Evolutionary conservation across 2,113 vertebrate species (phyloP).

Genomic region (Syngnathus floridae): DNA sequence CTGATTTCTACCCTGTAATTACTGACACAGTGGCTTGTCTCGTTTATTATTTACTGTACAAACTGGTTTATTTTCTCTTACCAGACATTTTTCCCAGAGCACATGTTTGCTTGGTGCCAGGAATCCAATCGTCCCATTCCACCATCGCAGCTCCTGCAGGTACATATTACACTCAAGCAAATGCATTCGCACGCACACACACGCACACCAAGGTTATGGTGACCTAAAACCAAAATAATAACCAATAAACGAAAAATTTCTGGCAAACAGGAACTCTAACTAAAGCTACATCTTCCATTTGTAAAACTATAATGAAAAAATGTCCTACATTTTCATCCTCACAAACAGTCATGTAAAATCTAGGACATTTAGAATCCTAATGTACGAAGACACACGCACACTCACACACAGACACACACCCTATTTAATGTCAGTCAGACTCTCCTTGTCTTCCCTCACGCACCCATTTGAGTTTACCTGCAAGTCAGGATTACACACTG

Average conservation of each 20-base stretch:
- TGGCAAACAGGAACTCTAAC: too few species aligned
- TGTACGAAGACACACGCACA: background rate
- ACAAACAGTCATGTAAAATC: too few species aligned
- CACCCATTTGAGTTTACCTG: conserved; percentile 32
- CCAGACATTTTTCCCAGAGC: conserved; percentile 96
- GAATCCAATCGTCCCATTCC: conserved; percentile 84
- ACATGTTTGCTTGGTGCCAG: conserved; percentile 96
- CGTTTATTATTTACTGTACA: conserved; percentile 9
- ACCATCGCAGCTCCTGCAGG: conserved; percentile 91
- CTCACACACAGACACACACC: conserved; percentile 5
- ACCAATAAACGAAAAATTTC: too few species aligned
- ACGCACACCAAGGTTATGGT: too few species aligned
- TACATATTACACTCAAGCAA: conserved; percentile 49
- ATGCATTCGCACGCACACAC: conserved; percentile 1
- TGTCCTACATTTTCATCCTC: too few species aligned
- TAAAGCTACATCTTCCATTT: too few species aligned
- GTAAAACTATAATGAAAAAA: too few species aligned
- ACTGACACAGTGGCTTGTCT: conserved; percentile 2
- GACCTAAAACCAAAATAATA: too few species aligned
- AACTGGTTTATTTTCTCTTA: conserved; percentile 19
- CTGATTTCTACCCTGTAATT: conserved; percentile 9
- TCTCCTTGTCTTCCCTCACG: conserved; percentile 12
- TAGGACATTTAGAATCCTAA: too few species aligned
- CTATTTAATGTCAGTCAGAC: background rate
- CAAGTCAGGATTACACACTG: conserved; percentile 46